phyloP scores from a whole-genome alignment of 2,888 invertebrate genomes.

The Euzophera pinguis region DNA sequence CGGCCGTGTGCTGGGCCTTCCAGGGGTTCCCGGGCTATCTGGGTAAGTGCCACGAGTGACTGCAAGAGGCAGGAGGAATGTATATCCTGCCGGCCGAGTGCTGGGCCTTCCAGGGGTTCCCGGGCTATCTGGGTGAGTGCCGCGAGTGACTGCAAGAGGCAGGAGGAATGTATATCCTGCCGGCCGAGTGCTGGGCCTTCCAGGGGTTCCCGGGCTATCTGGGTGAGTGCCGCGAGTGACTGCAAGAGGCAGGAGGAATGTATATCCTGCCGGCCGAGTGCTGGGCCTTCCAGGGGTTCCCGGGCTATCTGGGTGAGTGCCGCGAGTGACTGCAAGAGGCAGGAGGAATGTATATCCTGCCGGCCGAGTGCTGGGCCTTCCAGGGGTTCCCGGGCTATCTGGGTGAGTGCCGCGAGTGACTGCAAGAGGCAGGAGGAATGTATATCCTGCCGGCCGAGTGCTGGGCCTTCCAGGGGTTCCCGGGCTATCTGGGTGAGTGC shows the following conservation, averaged over 20 bases:
- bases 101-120: slow-evolving; percentile 97
- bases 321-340: no score
- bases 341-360: no score
- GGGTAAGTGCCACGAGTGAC: slow-evolving; percentile 48
- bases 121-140: slow-evolving; percentile 84
- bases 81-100: slow-evolving; percentile 97
- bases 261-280: slow-evolving; percentile 97
- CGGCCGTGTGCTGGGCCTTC: slow-evolving; percentile 99
- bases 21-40: slow-evolving; percentile 92
- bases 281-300: slow-evolving; percentile 97
- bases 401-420: no score
- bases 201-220: slow-evolving; percentile 92
- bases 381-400: slow-evolving; percentile 92
- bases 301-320: slow-evolving; percentile 84
- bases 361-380: slow-evolving; percentile 99
- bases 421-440: no score
- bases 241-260: no score
- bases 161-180: no score
- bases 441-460: slow-evolving; percentile 97
- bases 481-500: slow-evolving; percentile 84
- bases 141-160: no score
- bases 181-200: slow-evolving; percentile 99
- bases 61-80: no score
- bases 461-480: slow-evolving; percentile 97
- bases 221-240: no score